Base-by-base conservation (phyloP, 2,113 vertebrate species). In the Scatophagus argus region DNA sequence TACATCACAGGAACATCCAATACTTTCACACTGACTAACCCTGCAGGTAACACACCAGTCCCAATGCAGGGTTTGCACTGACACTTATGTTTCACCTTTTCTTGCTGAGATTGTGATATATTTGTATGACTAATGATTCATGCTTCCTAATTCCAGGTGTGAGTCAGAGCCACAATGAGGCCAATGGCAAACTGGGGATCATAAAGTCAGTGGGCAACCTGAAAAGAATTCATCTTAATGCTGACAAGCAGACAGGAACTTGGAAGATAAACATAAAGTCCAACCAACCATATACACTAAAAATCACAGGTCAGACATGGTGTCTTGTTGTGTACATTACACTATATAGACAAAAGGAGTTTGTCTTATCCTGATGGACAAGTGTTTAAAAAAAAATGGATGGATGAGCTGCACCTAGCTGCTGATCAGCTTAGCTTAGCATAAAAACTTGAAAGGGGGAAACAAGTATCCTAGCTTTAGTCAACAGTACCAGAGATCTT, bases 171-270 rank as follows among this genome's bases (percentile, higher is more conserved):
- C 29, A 82, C 12, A 78, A 2, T 11, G 79, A 83, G 55, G 21
- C 16, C 43, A 90, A 0, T 4, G 93, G 94, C n/a, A 64, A 82
- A 39, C 85, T 95, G 51, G 94, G 90, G 44, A 85, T 56, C 6
- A 80, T 93, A 66, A 11, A 87, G 19, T 47, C 65, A 2, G 93
- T 93, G 4, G 94, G 94, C 0, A 95, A 95, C 82, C 79, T 95
- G 32, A 6, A 58, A 49, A 90, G 92, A 75, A 63, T 94, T 65
- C 61, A 29, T 38, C 68, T 94, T 9, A 79, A 86, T 1, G 6
- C 29, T 63, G 69, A 83, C 32, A 83, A 58, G 1, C 43, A 83
- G 34, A 8, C 32, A 4, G 94, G 94, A 63, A 44, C 10, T 17
- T 95, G 94, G 94, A 1, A 82, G 49, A 88, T 95, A 63, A 61